Evolutionary conservation across 2,113 vertebrate species (phyloP).

Genomic region (Suncus etruscus): DNA sequence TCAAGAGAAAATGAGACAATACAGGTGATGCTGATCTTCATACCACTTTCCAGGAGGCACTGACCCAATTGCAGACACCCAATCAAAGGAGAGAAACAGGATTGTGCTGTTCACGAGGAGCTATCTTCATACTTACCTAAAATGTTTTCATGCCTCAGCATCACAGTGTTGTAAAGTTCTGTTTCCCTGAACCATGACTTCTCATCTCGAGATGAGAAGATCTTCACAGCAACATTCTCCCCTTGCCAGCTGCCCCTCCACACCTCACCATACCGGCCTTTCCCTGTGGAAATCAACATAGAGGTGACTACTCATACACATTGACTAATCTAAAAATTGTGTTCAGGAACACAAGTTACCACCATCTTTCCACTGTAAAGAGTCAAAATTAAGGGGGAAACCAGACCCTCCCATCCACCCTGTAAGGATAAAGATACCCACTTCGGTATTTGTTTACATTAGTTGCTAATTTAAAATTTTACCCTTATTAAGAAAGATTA

Average conservation of each 20-base stretch:
- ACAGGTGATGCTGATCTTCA: background rate
- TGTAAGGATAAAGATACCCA: background rate
- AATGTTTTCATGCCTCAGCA: slow-evolving; percentile 97
- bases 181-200: slow-evolving; percentile 99
- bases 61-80: background rate
- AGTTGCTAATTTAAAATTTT: background rate
- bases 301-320: background rate
- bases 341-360: background rate
- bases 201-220: slow-evolving; percentile 98
- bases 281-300: slow-evolving; percentile 88
- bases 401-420: background rate
- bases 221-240: slow-evolving; percentile 98
- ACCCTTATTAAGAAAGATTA: slow-evolving; percentile 5
- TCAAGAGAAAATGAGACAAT: slow-evolving; percentile 58
- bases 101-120: background rate
- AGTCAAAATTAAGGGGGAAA: slow-evolving; percentile 26
- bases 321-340: background rate
- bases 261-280: slow-evolving; percentile 97
- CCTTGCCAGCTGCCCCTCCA: slow-evolving; percentile 99
- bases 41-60: background rate
- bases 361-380: background rate
- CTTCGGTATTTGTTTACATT: background rate
- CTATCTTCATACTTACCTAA: slow-evolving; percentile 89
- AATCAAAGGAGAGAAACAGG: background rate
- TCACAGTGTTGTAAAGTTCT: slow-evolving; percentile 98